Evolutionary conservation across 2,888 invertebrate genomes (phyloP).

Genomic region (Morpho achilles): DNA sequence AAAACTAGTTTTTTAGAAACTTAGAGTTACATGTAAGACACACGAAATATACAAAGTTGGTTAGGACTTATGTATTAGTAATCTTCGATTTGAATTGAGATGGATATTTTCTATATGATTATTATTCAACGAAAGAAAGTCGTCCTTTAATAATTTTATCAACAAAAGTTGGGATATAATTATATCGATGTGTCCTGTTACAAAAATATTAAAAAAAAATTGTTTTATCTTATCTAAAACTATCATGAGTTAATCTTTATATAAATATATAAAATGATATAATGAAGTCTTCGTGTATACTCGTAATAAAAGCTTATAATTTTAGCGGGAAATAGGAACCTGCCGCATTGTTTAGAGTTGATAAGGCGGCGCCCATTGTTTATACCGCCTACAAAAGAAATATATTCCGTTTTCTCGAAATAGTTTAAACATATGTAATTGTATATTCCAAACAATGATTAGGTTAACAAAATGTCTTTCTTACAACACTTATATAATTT

Average conservation of each 20-base stretch:
- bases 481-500: background rate
- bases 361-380: slow-evolving; percentile 14
- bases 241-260: too few relatives aligned
- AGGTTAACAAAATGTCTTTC: background rate
- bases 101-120: too few relatives aligned
- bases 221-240: too few relatives aligned
- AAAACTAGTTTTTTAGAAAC: too few relatives aligned
- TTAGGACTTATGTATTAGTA: too few relatives aligned
- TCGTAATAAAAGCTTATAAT: slow-evolving; percentile 2
- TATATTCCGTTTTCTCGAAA: slow-evolving; percentile 8
- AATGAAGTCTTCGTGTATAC: background rate
- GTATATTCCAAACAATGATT: background rate
- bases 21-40: too few relatives aligned
- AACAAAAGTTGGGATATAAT: background rate
- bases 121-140: too few relatives aligned
- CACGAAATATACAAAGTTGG: too few relatives aligned
- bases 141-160: background rate
- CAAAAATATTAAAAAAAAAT: too few relatives aligned
- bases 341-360: slow-evolving; percentile 13
- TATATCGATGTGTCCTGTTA: background rate
- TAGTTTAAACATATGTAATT: background rate
- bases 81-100: too few relatives aligned
- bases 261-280: too few relatives aligned
- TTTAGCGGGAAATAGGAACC: slow-evolving; percentile 11
- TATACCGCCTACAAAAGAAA: slow-evolving; percentile 10